These are phyloP conservation scores for Panagrolaimus sp. DNA, from an alignment of 1,140 invertebrate genomes.

Conservation along the genomic window DNA sequence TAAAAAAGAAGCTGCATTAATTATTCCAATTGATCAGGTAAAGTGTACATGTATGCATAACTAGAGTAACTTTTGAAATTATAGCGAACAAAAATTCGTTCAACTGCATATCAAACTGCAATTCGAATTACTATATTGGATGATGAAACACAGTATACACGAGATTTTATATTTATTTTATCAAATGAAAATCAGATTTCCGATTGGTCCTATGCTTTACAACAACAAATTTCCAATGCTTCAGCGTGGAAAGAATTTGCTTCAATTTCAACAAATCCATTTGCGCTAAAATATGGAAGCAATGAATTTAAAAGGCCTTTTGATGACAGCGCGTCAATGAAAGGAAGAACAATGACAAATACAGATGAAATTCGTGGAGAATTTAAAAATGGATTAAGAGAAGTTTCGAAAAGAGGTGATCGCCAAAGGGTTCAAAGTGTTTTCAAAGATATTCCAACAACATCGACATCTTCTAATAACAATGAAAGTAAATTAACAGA, in stretches of 20 bases:
- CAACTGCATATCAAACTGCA: constrained; percentile 3
- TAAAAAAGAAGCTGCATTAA: background rate
- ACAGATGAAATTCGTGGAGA: background rate
- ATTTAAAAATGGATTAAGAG: background rate
- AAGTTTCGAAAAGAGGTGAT: too few species aligned
- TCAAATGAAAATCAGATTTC: background rate
- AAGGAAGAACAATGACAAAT: background rate
- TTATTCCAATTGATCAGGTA: constrained; percentile 4
- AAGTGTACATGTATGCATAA: background rate
- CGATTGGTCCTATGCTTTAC: background rate
- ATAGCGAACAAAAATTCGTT: background rate
- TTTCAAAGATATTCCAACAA: too few species aligned
- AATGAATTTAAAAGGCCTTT: background rate
- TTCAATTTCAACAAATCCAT: background rate
- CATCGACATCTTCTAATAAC: too few species aligned
- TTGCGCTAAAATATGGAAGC: background rate
- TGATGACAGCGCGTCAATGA: background rate
- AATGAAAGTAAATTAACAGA: too few species aligned
- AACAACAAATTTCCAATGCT: background rate
- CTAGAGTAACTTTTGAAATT: background rate
- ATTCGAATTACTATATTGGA: background rate
- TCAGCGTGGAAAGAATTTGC: background rate
- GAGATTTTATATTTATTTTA: background rate
- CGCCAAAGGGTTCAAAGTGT: too few species aligned
- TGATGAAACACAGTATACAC: background rate